Conservation (phyloP, 2,888 invertebrate species). For the Cyclophora punctaria region DNA sequence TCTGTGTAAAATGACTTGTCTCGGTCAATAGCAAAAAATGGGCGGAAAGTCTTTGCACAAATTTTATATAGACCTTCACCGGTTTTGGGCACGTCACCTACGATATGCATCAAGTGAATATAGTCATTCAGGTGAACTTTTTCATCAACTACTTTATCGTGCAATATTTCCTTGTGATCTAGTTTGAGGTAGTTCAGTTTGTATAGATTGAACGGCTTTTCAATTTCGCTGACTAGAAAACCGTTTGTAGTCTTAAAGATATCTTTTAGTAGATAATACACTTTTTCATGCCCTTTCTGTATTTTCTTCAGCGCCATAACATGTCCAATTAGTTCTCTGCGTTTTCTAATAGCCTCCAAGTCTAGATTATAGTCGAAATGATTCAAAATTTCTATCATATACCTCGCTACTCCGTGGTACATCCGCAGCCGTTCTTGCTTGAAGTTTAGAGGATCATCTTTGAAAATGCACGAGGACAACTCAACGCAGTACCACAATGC, state of each 20-base stretch:
- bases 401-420: conserved; percentile 22
- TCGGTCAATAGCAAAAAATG: conserved; percentile 23
- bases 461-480: conserved; percentile 31
- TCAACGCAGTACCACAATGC: conserved; percentile 41
- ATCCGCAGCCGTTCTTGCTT: conserved; percentile 30
- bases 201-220: conserved; percentile 23
- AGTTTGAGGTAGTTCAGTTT: conserved; percentile 31
- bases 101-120: conserved; percentile 22
- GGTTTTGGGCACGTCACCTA: conserved; percentile 2
- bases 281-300: conserved; percentile 18
- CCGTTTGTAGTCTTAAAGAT: conserved; percentile 31
- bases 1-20: conserved; percentile 28
- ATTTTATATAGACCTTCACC: conserved; percentile 11
- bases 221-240: conserved; percentile 30
- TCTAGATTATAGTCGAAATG: conserved; percentile 29
- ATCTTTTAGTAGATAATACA: conserved; percentile 23
- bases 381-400: conserved; percentile 33
- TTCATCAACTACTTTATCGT: conserved; percentile 17
- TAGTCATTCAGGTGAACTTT: conserved; percentile 27
- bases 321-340: conserved; percentile 25
- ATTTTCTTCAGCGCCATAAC: conserved; percentile 30
- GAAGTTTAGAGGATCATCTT: conserved; percentile 26
- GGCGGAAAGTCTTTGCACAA: conserved; percentile 26
- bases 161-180: conserved; percentile 25
- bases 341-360: conserved; percentile 22